phyloP scores from a whole-genome alignment of 2,797 vertebrate species.

The Danio jaintianensis region DNA sequence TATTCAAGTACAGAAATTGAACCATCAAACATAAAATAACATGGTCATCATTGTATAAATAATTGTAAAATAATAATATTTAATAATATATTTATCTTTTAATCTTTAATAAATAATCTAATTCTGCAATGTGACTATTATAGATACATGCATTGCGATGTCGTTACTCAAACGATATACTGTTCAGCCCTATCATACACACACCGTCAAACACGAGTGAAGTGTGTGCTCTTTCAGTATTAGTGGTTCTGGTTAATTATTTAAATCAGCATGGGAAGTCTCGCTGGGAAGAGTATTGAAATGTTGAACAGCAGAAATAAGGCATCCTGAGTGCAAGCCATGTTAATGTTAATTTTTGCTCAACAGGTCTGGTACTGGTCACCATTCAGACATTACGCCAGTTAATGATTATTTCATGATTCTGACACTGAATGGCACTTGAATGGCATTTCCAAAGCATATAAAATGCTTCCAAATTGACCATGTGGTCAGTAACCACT shows the following conservation, averaged over 20 bases:
- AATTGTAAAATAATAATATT: no score
- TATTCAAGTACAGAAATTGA: no score
- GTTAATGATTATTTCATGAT: conserved; percentile 27
- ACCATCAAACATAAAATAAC: no score
- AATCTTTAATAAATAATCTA: no score
- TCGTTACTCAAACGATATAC: no score
- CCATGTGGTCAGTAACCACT: conserved; percentile 1
- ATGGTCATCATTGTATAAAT: no score
- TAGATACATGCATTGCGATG: no score
- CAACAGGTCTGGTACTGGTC: conserved; percentile 8
- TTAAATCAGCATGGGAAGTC: background rate
- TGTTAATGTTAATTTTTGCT: conserved; percentile 8
- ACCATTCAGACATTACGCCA: conserved; percentile 10
- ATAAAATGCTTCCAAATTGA: conserved; percentile 1
- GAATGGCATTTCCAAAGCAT: conserved; percentile 34
- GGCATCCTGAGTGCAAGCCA: background rate
- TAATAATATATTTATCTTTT: no score
- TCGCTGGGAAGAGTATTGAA: conserved; percentile 13
- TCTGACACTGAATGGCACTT: conserved; percentile 25
- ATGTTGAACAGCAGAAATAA: conserved; percentile 28
- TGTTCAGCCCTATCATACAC: no score
- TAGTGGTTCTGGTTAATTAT: conserved; percentile 22
- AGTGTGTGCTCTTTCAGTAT: conserved; percentile 18
- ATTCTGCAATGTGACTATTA: no score
- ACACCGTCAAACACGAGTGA: conserved; percentile 4